Base-by-base conservation (phyloP, 2,888 invertebrate species). In the Drepanosiphum platanoidis region DNA sequence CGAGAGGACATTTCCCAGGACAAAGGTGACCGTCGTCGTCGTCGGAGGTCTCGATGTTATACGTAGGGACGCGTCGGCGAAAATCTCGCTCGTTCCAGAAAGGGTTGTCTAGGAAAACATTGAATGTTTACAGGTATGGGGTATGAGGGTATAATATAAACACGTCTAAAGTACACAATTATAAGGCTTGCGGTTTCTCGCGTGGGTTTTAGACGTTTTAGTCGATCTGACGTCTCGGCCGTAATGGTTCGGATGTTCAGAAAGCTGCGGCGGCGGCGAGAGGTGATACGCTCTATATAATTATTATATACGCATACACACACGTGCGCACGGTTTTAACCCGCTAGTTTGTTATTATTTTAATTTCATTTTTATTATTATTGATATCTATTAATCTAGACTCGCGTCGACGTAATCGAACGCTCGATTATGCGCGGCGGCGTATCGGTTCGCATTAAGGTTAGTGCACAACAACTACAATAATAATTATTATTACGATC, bases 1-100 rank as follows among this genome's bases (percentile, higher is more conserved):
- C n/a, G 32, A 66, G 27, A n/a, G 8, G 34, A 39, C 32, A 8
- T 78, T 74, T 78, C 64, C 78, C 78, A 30, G 42, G 77, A 36
- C 42, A 64, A 39, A 64, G 64, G 78, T 42, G 78, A 52, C 39
- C 39, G 30, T 39, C 27, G 30, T 3, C 30, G 36, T n/a, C 30
- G n/a, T 27, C 66, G 11, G 22, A 9, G 13, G 34, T 52, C 34
- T 32, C n/a, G 52, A 52, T 5, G 74, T 13, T 42, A 34, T 30
- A 42, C 22, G 46, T 18, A 13, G 9, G 39, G 42, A 18, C 18
- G 5, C 15, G 30, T 42, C 42, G 15, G 1, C 11, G 3, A 70
- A 36, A 36, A 36, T 70, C 36, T 36, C 13, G 11, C 34, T 39
- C 36, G 13, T 13, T 7, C 22, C n/a, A n/a, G n/a, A n/a, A n/a